Percentiles rank a stretch among this genome's conserved stretches.
Evolutionary conservation across 2,113 vertebrate species (phyloP).

Genomic region (Corapipo altera): DNA sequence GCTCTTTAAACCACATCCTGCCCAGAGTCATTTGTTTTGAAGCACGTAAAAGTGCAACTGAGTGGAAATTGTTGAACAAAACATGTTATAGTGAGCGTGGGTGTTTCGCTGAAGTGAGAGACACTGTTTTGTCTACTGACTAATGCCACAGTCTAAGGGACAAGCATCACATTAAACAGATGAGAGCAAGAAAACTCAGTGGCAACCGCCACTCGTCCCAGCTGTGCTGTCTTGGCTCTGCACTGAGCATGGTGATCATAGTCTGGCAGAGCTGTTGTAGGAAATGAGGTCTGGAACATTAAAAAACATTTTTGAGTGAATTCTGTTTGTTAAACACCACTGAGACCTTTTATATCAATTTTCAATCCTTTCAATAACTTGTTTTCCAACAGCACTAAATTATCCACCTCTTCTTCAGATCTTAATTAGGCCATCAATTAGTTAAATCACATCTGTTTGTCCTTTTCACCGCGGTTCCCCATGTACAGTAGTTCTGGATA

Average conservation of each 20-base stretch:
- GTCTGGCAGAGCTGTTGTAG: constrained; percentile 31
- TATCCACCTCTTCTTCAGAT: constrained; percentile 64
- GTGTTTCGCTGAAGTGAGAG: not conserved
- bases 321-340: constrained; percentile 61
- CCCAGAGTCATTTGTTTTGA: not conserved
- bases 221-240: constrained; percentile 47
- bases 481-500: constrained; percentile 42
- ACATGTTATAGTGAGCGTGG: not conserved
- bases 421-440: constrained; percentile 65
- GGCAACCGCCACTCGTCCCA: constrained; percentile 13
- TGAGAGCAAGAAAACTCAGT: not conserved
- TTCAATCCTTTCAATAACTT: constrained; percentile 66
- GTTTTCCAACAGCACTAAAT: constrained; percentile 62
- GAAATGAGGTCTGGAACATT: constrained; percentile 50
- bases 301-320: constrained; percentile 42
- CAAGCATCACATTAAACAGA: not conserved
- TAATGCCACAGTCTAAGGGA: not conserved
- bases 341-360: constrained; percentile 60
- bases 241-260: not conserved
- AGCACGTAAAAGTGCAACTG: not conserved
- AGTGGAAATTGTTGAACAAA: not conserved
- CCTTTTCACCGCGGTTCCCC: constrained; percentile 22
- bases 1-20: not conserved
- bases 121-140: not conserved
- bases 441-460: constrained; percentile 67